Evolutionary conservation across 1,140 invertebrate genomes (phyloP).

Genomic region (Vanessa atalanta): DNA sequence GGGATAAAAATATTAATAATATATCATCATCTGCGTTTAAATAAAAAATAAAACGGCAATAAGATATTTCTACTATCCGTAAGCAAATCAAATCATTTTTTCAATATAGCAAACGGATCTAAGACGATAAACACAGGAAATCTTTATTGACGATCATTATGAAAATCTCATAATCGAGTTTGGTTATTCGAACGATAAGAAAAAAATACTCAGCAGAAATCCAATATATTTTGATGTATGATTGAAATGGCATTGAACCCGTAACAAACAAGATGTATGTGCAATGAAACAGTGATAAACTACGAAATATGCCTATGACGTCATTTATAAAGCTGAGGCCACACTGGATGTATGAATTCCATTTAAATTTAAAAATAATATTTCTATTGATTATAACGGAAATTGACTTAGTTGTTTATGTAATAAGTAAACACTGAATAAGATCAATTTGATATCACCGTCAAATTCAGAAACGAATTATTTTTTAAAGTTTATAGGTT

Average conservation of each 20-base stretch:
- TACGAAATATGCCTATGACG: conserved; percentile 18
- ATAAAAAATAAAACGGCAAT: too few relatives aligned
- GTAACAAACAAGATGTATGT: conserved; percentile 43
- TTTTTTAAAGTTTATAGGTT: too few relatives aligned
- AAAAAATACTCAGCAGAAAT: background rate
- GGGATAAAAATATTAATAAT: too few relatives aligned
- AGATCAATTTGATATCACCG: too few relatives aligned
- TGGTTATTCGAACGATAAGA: background rate
- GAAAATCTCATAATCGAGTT: background rate
- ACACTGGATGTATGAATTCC: background rate
- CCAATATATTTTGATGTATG: conserved; percentile 31
- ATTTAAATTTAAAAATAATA: background rate
- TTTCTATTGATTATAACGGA: background rate
- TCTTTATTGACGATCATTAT: background rate
- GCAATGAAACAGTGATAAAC: conserved; percentile 49
- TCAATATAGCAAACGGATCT: too few relatives aligned
- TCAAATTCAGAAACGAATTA: too few relatives aligned
- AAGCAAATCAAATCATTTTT: too few relatives aligned
- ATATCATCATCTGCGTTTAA: too few relatives aligned
- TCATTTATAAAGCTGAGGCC: conserved; percentile 6
- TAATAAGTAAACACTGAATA: too few relatives aligned
- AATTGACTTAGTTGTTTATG: too few relatives aligned
- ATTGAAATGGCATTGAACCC: conserved; percentile 38
- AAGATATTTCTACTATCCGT: too few relatives aligned
- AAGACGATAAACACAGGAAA: background rate